These are phyloP conservation scores for Epinotia bilunana DNA, from an alignment of 2,888 invertebrate genomes.

Conservation along the genomic window DNA sequence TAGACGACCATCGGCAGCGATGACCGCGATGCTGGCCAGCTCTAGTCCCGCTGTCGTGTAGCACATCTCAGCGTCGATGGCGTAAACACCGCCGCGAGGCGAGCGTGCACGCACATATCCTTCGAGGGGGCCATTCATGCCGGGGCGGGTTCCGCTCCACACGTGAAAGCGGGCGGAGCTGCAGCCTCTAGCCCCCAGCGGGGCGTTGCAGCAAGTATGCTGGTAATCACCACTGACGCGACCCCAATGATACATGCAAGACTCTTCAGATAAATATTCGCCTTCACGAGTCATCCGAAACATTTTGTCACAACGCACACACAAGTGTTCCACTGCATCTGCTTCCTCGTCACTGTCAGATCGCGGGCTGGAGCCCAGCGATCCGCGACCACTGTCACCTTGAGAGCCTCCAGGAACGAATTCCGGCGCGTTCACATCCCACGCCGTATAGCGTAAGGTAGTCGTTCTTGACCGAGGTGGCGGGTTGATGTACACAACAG, in stretches of 20 bases:
- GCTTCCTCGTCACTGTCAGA: constrained; percentile 84
- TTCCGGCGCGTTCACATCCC: constrained; percentile 88
- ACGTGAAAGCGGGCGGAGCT: constrained; percentile 88
- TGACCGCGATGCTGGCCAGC: constrained; percentile 93
- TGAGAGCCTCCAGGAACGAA: constrained; percentile 85
- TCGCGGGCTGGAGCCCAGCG: constrained; percentile 82
- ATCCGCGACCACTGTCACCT: constrained; percentile 83
- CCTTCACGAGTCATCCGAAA: constrained; percentile 89
- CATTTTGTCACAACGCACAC: constrained; percentile 88
- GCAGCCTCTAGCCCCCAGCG: constrained; percentile 86
- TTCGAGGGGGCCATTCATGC: constrained; percentile 89
- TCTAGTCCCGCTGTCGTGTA: constrained; percentile 95
- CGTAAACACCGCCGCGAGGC: constrained; percentile 87
- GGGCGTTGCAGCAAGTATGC: constrained; percentile 87
- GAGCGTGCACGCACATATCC: constrained; percentile 86
- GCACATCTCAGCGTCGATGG: constrained; percentile 99
- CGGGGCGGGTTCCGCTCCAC: constrained; percentile 89
- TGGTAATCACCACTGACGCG: constrained; percentile 85
- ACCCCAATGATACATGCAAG: constrained; percentile 96
- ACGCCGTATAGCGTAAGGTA: constrained; percentile 67
- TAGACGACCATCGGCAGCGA: constrained; percentile 88
- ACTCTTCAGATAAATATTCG: constrained; percentile 88
- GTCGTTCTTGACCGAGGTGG: constrained; percentile 78
- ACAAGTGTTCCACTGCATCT: constrained; percentile 85
- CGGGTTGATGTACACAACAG: constrained; percentile 86